These are phyloP conservation scores for Solea senegalensis DNA, from an alignment of 2,113 vertebrate species.

Conservation along the genomic window DNA sequence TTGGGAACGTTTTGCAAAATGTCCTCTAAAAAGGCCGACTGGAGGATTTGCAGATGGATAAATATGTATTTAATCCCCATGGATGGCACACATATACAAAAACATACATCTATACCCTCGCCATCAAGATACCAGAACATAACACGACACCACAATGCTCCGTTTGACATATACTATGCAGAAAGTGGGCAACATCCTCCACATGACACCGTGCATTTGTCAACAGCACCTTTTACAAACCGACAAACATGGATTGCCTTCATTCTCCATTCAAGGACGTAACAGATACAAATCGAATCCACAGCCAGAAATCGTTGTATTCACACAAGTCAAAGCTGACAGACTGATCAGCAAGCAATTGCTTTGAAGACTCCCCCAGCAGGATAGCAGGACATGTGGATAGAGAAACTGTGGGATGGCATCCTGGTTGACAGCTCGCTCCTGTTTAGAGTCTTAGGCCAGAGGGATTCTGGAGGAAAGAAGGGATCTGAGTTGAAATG, in stretches of 20 bases:
- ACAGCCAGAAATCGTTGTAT: conserved; percentile 23
- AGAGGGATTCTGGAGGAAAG: conserved; percentile 23
- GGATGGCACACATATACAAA: not conserved
- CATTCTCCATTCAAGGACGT: conserved; percentile 15
- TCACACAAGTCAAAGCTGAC: conserved; percentile 39
- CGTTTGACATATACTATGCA: conserved; percentile 6
- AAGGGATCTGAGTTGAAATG: conserved; percentile 40
- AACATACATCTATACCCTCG: not conserved
- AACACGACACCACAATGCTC: conserved; percentile 3
- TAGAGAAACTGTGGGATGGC: conserved; percentile 48
- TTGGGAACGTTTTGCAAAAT: conserved; percentile 78
- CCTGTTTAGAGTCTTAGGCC: conserved; percentile 37
- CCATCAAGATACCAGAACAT: conserved; percentile 3
- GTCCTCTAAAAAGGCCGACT: conserved; percentile 3
- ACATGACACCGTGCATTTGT: conserved; percentile 18
- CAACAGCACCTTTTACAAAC: conserved; percentile 21
- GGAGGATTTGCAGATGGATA: conserved; percentile 34
- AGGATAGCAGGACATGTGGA: conserved; percentile 51
- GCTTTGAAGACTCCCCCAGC: conserved; percentile 42
- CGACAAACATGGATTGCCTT: conserved; percentile 25
- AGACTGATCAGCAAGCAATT: conserved; percentile 26
- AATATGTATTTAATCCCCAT: conserved; percentile 31
- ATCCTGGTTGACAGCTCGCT: conserved; percentile 48
- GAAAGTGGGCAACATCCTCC: conserved; percentile 21
- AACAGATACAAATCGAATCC: conserved; percentile 42